phyloP scores from a whole-genome alignment of 1,140 invertebrate genomes.

The Camponotus floridanus region DNA sequence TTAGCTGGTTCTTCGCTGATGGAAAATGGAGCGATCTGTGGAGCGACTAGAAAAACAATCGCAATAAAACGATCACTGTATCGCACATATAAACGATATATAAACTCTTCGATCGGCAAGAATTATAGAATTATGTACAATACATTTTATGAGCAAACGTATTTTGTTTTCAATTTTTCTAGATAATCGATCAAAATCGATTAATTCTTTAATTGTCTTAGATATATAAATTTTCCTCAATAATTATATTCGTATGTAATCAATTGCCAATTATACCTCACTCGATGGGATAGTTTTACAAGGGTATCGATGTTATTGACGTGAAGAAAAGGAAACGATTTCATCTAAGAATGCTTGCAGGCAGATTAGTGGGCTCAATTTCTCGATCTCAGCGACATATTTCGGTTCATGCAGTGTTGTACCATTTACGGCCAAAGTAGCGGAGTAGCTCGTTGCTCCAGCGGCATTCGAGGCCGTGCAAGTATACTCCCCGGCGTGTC shows the following conservation, averaged over 20 bases:
- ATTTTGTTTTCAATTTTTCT: background rate
- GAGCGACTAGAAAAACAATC: slow-evolving; percentile 85
- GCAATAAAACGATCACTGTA: slow-evolving; percentile 45
- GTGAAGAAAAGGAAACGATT: slow-evolving; percentile 21
- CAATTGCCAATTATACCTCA: slow-evolving; percentile 59
- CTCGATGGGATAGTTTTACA: slow-evolving; percentile 24
- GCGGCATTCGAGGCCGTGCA: slow-evolving; percentile 91
- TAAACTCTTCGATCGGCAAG: background rate
- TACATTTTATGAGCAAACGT: slow-evolving; percentile 27
- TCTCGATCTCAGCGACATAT: slow-evolving; percentile 48
- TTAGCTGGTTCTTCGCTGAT: slow-evolving; percentile 87
- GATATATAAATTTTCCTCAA: background rate
- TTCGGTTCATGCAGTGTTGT: slow-evolving; percentile 67
- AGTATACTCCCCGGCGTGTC: slow-evolving; percentile 93
- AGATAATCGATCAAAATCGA: too few species aligned
- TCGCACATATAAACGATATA: background rate
- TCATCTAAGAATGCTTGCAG: slow-evolving; percentile 51
- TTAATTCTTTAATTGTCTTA: background rate
- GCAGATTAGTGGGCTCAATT: slow-evolving; percentile 37
- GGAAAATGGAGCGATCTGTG: slow-evolving; percentile 90
- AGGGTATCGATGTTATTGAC: background rate
- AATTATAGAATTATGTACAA: background rate
- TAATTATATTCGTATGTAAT: slow-evolving; percentile 8
- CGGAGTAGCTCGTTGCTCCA: slow-evolving; percentile 89
- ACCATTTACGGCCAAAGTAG: slow-evolving; percentile 91